Percentiles rank a stretch among this genome's conserved stretches.
These are phyloP conservation scores for Tipula helvola DNA, from an alignment of 2,888 invertebrate genomes.

Conservation along the genomic window DNA sequence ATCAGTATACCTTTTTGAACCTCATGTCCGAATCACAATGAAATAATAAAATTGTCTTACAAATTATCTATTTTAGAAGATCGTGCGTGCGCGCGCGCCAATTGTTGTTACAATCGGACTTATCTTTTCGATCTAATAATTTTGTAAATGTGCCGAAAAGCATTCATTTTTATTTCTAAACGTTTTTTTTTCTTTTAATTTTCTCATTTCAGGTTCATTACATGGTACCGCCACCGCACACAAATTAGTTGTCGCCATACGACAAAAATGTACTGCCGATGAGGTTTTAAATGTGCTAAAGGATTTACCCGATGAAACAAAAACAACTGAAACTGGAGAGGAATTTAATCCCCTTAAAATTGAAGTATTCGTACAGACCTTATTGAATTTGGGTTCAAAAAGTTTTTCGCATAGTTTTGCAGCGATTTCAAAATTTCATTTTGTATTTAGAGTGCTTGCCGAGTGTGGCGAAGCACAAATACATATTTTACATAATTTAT, in stretches of 20 bases:
- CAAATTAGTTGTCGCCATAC: slow-evolving; percentile 73
- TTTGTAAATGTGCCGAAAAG: background rate
- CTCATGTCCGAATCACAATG: too few species aligned
- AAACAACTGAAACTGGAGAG: slow-evolving; percentile 38
- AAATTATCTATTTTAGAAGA: background rate
- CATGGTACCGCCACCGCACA: slow-evolving; percentile 76
- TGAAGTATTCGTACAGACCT: slow-evolving; percentile 91
- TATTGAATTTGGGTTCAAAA: slow-evolving; percentile 87
- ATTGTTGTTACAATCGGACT: background rate
- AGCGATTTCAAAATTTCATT: slow-evolving; percentile 93
- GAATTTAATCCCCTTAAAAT: slow-evolving; percentile 87
- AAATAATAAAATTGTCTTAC: background rate
- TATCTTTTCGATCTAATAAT: background rate
- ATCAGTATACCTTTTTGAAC: too few species aligned
- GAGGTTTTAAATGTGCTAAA: slow-evolving; percentile 79
- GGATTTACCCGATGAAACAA: slow-evolving; percentile 71
- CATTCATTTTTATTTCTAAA: too few species aligned
- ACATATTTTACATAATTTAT: slow-evolving; percentile 81
- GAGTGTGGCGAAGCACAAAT: slow-evolving; percentile 94
- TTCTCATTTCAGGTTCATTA: slow-evolving; percentile 43
- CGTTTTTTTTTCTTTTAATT: background rate
- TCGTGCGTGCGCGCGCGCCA: background rate
- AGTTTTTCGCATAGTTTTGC: slow-evolving; percentile 98
- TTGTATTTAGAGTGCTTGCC: slow-evolving; percentile 81
- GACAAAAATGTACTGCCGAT: slow-evolving; percentile 80